Base-by-base conservation (phyloP, 2,797 vertebrate genomes). In the Sphenopsis melanotis region DNA sequence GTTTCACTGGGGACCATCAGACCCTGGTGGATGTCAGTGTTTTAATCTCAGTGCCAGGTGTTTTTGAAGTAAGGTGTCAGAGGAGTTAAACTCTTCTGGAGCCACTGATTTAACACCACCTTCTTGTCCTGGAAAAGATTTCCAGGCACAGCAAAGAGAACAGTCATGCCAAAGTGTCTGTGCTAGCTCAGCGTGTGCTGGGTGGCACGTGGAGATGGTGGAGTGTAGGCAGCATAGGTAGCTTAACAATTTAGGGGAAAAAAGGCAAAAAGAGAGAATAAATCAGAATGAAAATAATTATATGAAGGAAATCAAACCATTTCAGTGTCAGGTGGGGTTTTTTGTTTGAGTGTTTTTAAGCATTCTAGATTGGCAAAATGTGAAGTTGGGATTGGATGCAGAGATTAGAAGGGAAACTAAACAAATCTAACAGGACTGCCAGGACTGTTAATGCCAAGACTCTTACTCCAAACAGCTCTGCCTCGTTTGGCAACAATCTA, bases 371-470 rank as follows among this genome's bases (percentile, higher is more conserved):
- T 56, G 70, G 22, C 17, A 85, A 60, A 87, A 49, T 14, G 1
- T 83, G 53, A 70, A 53, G 1, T 22, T 83, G 56, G 56, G 65
- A 64, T 52, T 36, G 8, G 30, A 50, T 77, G 60, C 24, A 57
- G 71, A 93, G 79, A 63, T 85, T 85, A 83, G 53, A 87, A 77
- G 30, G 13, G n/a, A 89, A 94, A 64, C 37, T 44, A 84, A 87
- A 91, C 53, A 89, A 74, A 68, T 50, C 21, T 57, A 68, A 36
- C 7, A 61, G 60, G 46, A 52, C 27, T 93, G 84, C 64, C 93
- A 94, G 84, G 34, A 41, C 17, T 83, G 46, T 61, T 53, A 81
- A 68, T 87, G 82, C 75, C 94, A 94, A 55, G 61, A 42, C n/a
- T 91, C 44, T 80, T 55, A 42, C 37, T 91, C 68, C 68, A 89